Evolutionary conservation across 2,797 vertebrate species (phyloP), one percentile per base, ranked within the genome.

Genomic region (Hyperoplus lanceolatus): DNA sequence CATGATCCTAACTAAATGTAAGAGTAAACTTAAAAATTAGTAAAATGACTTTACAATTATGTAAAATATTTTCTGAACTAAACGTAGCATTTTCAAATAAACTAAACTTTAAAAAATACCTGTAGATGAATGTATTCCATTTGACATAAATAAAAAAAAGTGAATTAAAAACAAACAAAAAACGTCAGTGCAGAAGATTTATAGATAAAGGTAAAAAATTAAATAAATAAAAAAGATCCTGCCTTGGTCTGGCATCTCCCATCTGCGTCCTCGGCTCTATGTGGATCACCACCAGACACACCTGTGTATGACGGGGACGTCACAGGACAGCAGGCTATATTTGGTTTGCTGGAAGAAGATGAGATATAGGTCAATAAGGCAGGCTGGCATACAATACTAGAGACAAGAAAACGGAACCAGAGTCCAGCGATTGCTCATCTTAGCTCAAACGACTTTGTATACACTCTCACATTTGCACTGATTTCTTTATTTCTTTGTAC

Each of bases 231-330:
- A 29, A 29, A 42, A 36, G 0, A 48, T 56, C 11, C 53, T 18
- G 51, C 45, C 21, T 57, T 5, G 42, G 14, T 18, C 16, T 50
- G 29, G 29, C 29, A 29, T 29, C 29, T 29, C 18, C 36, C 4
- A 11, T 68, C 7, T 41, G 39, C 3, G n/a, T 45, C 59, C 42
- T 39, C 36, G 58, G 39, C 10, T 70, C 5, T 48, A 4, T 16
- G 53, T 8, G 45, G 77, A 49, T 88, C 70, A 67, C 2, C 41
- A 55, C 58, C 71, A 65, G 38, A 81, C 74, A 80, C 70, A 10
- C 29, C 45, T 15, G 66, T 41, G 64, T 41, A 70, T 48, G 56
- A 42, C 43, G 46, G 54, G 18, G 38, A 73, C n/a, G 14, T 80
- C 29, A 57, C 12, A 50, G 59, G 65, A 74, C 53, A 56, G 46